Percentiles rank a stretch among this genome's conserved stretches.
Conservation (phyloP, 2,797 vertebrate species). For the Bovichtus diacanthus region DNA sequence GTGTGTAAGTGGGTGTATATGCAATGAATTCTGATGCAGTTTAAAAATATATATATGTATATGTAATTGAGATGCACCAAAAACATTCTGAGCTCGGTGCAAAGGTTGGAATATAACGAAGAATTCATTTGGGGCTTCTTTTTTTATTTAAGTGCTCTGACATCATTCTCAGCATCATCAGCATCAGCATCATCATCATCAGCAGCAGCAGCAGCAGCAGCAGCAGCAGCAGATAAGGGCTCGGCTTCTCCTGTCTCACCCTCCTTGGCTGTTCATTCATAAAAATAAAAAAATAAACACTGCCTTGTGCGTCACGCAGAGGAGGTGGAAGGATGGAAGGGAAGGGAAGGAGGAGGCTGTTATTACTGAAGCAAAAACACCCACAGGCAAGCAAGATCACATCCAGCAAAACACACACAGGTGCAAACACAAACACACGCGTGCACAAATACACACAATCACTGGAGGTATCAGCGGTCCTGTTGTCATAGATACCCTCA, state of each 20-base stretch:
- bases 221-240: slow-evolving; percentile 27
- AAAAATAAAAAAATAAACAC: slow-evolving; percentile 52
- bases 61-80: background rate
- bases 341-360: slow-evolving; percentile 29
- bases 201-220: background rate
- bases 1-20: background rate
- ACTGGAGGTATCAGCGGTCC: slow-evolving; percentile 29
- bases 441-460: slow-evolving; percentile 9
- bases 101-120: background rate
- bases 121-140: background rate
- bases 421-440: background rate
- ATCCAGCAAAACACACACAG: slow-evolving; percentile 9
- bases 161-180: slow-evolving; percentile 25
- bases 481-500: slow-evolving; percentile 59
- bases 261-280: slow-evolving; percentile 68
- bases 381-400: slow-evolving; percentile 34
- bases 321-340: slow-evolving; percentile 44
- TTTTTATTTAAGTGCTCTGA: slow-evolving; percentile 15
- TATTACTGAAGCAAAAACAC: slow-evolving; percentile 50
- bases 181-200: background rate
- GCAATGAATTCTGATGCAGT: slow-evolving; percentile 24
- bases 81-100: background rate
- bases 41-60: background rate
- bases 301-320: slow-evolving; percentile 71
- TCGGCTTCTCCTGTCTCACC: slow-evolving; percentile 34